Evolutionary conservation across 2,113 vertebrate species (phyloP).

Genomic region (Carassius auratus): DNA sequence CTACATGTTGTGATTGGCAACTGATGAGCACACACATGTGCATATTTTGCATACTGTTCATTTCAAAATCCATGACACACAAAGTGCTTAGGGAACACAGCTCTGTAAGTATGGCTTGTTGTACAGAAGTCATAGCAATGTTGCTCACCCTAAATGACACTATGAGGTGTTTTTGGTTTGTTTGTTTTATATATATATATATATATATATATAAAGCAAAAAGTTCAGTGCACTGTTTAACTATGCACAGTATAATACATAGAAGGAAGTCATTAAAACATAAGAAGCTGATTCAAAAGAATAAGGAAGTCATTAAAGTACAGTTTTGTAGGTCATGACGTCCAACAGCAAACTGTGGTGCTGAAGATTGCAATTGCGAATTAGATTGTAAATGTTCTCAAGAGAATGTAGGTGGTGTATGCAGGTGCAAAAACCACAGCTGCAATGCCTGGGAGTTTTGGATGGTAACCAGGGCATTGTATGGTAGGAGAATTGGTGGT

Average conservation of each 20-base stretch:
- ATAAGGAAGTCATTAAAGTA: background rate
- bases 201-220: background rate
- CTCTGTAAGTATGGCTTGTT: background rate
- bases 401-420: background rate
- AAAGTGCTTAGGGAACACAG: background rate
- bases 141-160: background rate
- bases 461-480: background rate
- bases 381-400: background rate
- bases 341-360: background rate
- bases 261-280: background rate
- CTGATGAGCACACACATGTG: background rate
- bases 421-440: background rate
- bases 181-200: too few species aligned
- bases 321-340: slow-evolving; percentile 15
- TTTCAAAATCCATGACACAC: slow-evolving; percentile 12
- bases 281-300: background rate
- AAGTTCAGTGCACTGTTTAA: background rate
- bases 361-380: background rate
- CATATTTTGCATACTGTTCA: slow-evolving; percentile 17
- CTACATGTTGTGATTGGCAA: background rate
- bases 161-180: background rate
- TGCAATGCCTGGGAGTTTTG: background rate
- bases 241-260: background rate
- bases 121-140: background rate
- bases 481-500: background rate